Percentiles rank a stretch among this genome's conserved stretches.
Evolutionary conservation across 2,797 vertebrate genomes (phyloP).

Genomic region (Ptychobarbus kaznakovi): DNA sequence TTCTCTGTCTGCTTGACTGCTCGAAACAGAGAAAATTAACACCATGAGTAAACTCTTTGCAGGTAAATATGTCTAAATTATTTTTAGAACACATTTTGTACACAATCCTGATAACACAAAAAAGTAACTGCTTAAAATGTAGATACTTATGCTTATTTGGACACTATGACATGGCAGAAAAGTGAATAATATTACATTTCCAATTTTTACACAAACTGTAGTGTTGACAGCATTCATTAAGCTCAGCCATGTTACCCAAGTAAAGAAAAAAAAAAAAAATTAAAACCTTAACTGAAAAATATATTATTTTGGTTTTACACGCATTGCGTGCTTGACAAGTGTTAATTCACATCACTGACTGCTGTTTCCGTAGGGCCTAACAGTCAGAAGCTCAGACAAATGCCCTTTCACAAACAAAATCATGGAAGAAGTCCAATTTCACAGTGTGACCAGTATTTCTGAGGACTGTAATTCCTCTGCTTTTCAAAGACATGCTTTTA

Average conservation of each 20-base stretch:
- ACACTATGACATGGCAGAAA: not conserved
- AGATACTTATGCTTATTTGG: not conserved
- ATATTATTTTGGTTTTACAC: not conserved
- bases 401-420: conserved; percentile 39
- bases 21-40: conserved; percentile 51
- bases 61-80: conserved; percentile 53
- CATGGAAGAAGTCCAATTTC: conserved; percentile 39
- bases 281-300: not conserved
- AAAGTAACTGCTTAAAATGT: not conserved
- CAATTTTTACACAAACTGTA: not conserved
- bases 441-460: conserved; percentile 18
- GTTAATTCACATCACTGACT: not conserved
- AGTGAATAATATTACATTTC: not conserved
- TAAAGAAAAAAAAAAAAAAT: not conserved
- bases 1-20: conserved; percentile 11
- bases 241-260: not conserved
- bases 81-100: not conserved
- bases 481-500: conserved; percentile 28
- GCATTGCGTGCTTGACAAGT: not conserved
- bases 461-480: conserved; percentile 2
- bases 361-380: not conserved
- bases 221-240: not conserved
- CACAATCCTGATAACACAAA: not conserved
- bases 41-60: conserved; percentile 48
- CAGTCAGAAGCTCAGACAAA: conserved; percentile 9